Percentiles rank a stretch among this genome's conserved stretches.
Evolutionary conservation across 2,888 invertebrate species (phyloP).

Genomic region (Cactoblastis cactorum): DNA sequence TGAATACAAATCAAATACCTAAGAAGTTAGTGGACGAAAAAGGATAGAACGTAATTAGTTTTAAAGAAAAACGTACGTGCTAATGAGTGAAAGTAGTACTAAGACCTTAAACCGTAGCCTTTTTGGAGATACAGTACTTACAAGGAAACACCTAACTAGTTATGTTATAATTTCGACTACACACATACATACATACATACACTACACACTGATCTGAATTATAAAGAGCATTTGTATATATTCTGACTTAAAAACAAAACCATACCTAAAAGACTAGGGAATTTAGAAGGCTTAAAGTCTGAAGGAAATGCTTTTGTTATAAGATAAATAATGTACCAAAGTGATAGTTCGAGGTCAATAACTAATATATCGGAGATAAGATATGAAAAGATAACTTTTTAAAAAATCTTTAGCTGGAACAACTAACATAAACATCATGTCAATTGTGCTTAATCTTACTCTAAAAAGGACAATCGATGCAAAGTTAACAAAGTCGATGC

Average conservation of each 20-base stretch:
- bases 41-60: constrained; percentile 32
- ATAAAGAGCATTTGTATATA: background rate
- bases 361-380: constrained; percentile 45
- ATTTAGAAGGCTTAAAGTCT: background rate
- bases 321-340: background rate
- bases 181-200: background rate
- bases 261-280: background rate
- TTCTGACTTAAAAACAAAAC: background rate
- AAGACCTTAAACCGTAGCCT: background rate
- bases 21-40: constrained; percentile 27
- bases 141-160: background rate
- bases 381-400: constrained; percentile 1
- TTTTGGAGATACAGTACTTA: background rate
- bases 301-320: background rate
- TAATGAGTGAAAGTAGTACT: constrained; percentile 3
- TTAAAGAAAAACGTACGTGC: constrained; percentile 27
- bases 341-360: constrained; percentile 39
- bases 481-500: background rate
- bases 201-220: too few relatives aligned
- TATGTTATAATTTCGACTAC: background rate
- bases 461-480: background rate
- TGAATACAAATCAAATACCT: constrained; percentile 49
- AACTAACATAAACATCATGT: background rate
- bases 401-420: background rate
- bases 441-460: background rate